Conservation (phyloP, 1,140 invertebrate species). For the Hypsibius dujardini region DNA sequence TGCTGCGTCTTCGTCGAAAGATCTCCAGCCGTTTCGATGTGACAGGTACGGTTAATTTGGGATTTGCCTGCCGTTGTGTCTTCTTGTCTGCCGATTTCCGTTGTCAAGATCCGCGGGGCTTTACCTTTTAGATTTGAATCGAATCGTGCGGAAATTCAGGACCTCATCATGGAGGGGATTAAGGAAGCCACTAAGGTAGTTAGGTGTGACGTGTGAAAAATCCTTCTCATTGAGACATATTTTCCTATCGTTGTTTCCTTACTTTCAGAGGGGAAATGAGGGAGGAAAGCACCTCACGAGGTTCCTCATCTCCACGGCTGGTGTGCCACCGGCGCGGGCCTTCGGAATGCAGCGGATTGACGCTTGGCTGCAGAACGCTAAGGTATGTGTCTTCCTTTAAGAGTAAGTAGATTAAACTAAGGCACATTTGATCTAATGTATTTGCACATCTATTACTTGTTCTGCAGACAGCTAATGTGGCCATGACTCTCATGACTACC, state of each 20-base stretch:
- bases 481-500: neutral
- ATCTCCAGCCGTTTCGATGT: neutral
- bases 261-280: constrained; percentile 9
- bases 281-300: neutral
- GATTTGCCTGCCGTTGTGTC: neutral
- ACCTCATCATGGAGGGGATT: neutral
- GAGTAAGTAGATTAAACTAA: neutral
- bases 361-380: neutral
- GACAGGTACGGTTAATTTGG: no score
- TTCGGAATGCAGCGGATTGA: neutral
- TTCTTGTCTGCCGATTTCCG: neutral
- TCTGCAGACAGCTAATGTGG: neutral
- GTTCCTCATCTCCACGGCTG: neutral
- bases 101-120: no score
- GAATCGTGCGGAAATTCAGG: neutral
- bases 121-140: neutral
- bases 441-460: neutral
- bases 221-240: no score
- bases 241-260: no score
- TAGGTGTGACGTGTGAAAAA: no score
- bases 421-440: neutral
- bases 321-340: neutral
- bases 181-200: neutral
- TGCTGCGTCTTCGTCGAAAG: neutral
- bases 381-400: neutral